These are phyloP conservation scores for Sebastes iracundus DNA, from an alignment of 2,797 vertebrate genomes.

Conservation along the genomic window DNA sequence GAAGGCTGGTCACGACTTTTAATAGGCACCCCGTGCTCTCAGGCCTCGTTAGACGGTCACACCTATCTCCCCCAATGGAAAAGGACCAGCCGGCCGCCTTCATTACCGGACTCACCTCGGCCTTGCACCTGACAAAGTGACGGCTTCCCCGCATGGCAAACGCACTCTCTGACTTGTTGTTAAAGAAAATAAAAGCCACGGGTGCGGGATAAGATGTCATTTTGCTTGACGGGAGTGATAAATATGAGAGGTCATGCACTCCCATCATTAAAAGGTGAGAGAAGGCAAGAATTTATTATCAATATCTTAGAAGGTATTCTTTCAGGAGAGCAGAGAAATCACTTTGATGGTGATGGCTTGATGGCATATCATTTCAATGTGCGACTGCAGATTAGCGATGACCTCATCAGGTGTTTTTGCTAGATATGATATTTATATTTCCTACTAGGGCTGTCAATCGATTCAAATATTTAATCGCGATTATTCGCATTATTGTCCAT, in stretches of 20 bases:
- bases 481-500: too few species aligned
- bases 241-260: conserved; percentile 57
- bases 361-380: not conserved
- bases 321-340: conserved; percentile 1
- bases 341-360: not conserved
- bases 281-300: conserved; percentile 54
- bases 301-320: conserved; percentile 32
- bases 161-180: conserved; percentile 66
- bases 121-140: conserved; percentile 82
- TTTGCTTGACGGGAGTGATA: conserved; percentile 61
- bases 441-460: not conserved
- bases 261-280: conserved; percentile 76
- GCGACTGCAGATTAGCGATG: too few species aligned
- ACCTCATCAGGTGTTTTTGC: too few species aligned
- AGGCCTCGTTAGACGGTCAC: conserved; percentile 86
- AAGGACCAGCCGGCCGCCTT: conserved; percentile 71
- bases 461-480: too few species aligned
- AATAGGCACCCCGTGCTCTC: conserved; percentile 79
- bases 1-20: conserved; percentile 76
- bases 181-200: conserved; percentile 73
- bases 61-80: conserved; percentile 82
- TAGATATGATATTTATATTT: too few species aligned
- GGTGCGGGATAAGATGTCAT: conserved; percentile 54
- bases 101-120: conserved; percentile 81
- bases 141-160: conserved; percentile 60